Evolutionary conservation across 2,797 vertebrate genomes (phyloP).

Genomic region (Galaxias olidus): DNA sequence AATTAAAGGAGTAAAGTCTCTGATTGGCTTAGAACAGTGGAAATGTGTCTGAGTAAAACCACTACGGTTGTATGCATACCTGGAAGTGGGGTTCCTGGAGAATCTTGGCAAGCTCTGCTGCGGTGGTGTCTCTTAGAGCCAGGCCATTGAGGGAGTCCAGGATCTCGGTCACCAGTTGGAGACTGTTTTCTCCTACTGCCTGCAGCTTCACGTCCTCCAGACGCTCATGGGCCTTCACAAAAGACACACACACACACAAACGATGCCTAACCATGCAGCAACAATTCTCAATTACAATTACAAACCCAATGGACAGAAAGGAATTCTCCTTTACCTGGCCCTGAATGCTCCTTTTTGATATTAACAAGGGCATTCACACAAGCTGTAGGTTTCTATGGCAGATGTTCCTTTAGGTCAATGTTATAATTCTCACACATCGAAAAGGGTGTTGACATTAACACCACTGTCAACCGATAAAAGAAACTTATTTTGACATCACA

Average conservation of each 20-base stretch:
- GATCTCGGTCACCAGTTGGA: constrained; percentile 92
- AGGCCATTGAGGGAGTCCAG: constrained; percentile 88
- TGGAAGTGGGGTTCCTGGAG: constrained; percentile 95
- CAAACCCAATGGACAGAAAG: too few species aligned
- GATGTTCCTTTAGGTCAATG: background rate
- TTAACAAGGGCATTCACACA: too few species aligned
- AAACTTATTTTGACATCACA: too few species aligned
- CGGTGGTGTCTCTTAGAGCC: constrained; percentile 79
- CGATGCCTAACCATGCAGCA: too few species aligned
- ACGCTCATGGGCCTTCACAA: constrained; percentile 89
- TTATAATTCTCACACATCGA: background rate
- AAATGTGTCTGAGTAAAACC: too few species aligned
- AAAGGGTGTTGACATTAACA: background rate
- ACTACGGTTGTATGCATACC: too few species aligned
- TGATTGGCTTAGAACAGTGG: too few species aligned
- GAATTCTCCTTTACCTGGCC: too few species aligned
- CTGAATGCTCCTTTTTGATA: too few species aligned
- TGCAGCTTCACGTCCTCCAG: constrained; percentile 93
- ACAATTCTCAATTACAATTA: too few species aligned
- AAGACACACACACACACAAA: constrained; percentile 10
- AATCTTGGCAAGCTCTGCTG: constrained; percentile 87
- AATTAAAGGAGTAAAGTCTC: too few species aligned
- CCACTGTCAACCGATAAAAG: too few species aligned
- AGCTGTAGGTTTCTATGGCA: background rate
- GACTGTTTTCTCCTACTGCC: constrained; percentile 91